Percentiles rank a stretch among this genome's conserved stretches.
Evolutionary conservation across 1,140 invertebrate species (phyloP).

Genomic region (Hermatobates lingyangjiaoensis): DNA sequence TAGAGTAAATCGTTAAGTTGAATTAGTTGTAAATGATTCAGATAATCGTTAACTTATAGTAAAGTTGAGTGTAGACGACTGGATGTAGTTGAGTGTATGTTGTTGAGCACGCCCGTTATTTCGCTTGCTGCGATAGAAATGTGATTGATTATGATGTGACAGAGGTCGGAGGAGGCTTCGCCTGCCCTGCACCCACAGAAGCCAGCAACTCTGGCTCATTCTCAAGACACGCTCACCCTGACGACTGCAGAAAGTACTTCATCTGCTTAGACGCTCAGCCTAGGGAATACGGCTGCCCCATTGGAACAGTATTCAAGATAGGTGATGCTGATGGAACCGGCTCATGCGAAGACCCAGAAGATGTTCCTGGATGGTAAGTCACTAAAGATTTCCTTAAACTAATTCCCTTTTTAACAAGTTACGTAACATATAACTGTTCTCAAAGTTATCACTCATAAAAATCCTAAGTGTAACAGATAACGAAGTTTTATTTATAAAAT

Average conservation of each 20-base stretch:
- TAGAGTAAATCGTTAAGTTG: no score
- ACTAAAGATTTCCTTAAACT: no score
- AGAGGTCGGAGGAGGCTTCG: constrained; percentile 79
- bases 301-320: constrained; percentile 90
- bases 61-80: no score
- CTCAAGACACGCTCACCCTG: constrained; percentile 83
- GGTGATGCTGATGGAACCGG: constrained; percentile 69
- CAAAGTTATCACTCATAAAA: no score
- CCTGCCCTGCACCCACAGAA: constrained; percentile 64
- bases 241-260: constrained; percentile 89
- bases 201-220: constrained; percentile 63
- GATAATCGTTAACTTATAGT: no score
- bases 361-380: constrained; percentile 87
- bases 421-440: no score
- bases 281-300: constrained; percentile 83
- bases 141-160: constrained; percentile 13
- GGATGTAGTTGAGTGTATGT: no score
- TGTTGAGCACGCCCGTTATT: no score
- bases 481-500: no score
- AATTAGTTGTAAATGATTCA: no score
- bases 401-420: no score
- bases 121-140: not conserved
- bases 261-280: constrained; percentile 76
- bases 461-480: no score
- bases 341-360: constrained; percentile 82